A percentile compares a stretch with the other conserved stretches of the same genome.
These are phyloP conservation scores for Synanthedon andrenaeformis DNA, from an alignment of 2,888 invertebrate species.

Conservation along the genomic window DNA sequence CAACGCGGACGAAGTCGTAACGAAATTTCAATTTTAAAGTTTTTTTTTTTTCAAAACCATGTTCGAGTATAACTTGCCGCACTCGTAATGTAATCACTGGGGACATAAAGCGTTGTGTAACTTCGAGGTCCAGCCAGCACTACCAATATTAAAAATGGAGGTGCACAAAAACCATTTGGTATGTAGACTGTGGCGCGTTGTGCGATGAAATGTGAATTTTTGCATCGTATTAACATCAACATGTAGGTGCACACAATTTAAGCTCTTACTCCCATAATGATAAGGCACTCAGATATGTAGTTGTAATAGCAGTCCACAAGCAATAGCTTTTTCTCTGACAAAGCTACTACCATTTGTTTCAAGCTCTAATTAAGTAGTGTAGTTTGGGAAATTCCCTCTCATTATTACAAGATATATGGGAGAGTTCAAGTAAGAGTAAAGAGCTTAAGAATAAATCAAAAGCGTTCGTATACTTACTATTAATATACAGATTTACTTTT, in stretches of 20 bases:
- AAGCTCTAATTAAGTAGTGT: background rate
- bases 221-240: background rate
- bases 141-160: constrained; percentile 4
- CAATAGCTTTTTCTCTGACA: background rate
- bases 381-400: background rate
- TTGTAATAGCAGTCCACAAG: background rate
- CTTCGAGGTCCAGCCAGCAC: background rate
- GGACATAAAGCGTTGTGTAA: too few relatives aligned
- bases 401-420: background rate
- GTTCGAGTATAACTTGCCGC: too few relatives aligned
- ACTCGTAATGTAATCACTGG: too few relatives aligned
- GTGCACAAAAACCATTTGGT: constrained; percentile 5
- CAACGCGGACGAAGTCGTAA: too few relatives aligned
- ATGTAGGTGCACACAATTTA: background rate
- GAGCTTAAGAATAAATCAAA: too few relatives aligned
- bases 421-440: background rate
- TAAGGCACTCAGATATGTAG: background rate
- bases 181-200: constrained; percentile 3
- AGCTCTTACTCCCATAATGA: background rate
- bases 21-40: too few relatives aligned
- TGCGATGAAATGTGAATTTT: constrained; percentile 3
- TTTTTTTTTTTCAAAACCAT: too few relatives aligned
- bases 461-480: too few relatives aligned
- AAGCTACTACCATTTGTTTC: background rate
- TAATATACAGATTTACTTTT: too few relatives aligned